These are phyloP conservation scores for Oasisia sp. DNA, from an alignment of 2,888 invertebrate species.

Conservation along the genomic window DNA sequence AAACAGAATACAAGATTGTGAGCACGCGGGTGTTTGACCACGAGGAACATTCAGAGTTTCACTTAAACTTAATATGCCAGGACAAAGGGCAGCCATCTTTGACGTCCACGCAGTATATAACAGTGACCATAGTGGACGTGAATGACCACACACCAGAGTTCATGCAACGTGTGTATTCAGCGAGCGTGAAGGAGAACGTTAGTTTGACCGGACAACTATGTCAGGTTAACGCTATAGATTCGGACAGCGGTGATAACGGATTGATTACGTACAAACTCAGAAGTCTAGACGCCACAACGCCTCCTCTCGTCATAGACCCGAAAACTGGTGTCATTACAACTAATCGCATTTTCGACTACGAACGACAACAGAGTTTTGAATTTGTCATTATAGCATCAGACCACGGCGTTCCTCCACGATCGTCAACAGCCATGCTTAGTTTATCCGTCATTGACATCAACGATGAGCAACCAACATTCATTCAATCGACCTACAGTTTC, in stretches of 20 bases:
- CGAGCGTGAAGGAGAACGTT: constrained; percentile 19
- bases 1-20: constrained; percentile 24
- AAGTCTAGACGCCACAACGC: neutral
- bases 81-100: constrained; percentile 24
- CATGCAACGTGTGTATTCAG: neutral
- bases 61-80: constrained; percentile 18
- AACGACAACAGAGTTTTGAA: neutral
- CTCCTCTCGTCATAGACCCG: constrained; percentile 22
- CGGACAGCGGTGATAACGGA: constrained; percentile 21
- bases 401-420: neutral
- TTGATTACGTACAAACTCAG: constrained; percentile 13
- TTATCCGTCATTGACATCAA: constrained; percentile 20
- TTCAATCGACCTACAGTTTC: neutral
- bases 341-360: constrained; percentile 21
- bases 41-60: neutral
- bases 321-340: constrained; percentile 25
- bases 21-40: constrained; percentile 1
- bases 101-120: neutral
- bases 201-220: neutral
- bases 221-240: constrained; percentile 14
- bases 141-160: constrained; percentile 27
- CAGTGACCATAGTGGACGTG: constrained; percentile 14
- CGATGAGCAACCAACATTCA: constrained; percentile 24
- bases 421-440: neutral
- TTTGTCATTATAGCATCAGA: constrained; percentile 17